Percentiles rank a stretch among this genome's conserved stretches.
Conservation (phyloP, 2,113 vertebrate genomes). For the Echinops telfairi region DNA sequence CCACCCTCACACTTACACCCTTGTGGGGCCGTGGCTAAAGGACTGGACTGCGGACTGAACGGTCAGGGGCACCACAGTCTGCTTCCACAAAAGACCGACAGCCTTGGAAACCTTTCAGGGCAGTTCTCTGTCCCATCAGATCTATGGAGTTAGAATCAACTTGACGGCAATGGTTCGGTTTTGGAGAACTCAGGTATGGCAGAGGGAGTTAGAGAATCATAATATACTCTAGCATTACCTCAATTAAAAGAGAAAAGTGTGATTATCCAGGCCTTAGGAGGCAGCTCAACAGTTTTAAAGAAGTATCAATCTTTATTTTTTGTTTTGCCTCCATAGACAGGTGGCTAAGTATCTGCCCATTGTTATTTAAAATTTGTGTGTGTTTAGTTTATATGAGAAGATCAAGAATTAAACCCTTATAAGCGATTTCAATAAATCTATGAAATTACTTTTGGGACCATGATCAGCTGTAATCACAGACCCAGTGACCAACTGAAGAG, state of each 20-base stretch:
- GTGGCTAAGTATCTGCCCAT: slow-evolving; percentile 18
- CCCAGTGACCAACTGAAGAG: neutral
- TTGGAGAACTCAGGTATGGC: too few relatives aligned
- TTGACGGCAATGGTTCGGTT: too few relatives aligned
- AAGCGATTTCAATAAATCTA: neutral
- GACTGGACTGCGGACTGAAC: neutral
- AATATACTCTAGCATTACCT: neutral
- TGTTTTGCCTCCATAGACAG: neutral
- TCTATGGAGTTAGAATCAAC: too few relatives aligned
- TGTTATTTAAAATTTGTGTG: slow-evolving; percentile 11
- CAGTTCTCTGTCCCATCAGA: too few relatives aligned
- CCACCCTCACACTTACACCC: too few relatives aligned
- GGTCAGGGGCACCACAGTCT: neutral
- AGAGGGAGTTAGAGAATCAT: neutral
- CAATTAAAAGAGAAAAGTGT: neutral
- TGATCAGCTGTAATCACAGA: neutral
- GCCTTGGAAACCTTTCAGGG: too few relatives aligned
- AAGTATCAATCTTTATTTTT: slow-evolving; percentile 28
- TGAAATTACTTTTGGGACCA: neutral
- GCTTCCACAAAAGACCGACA: neutral
- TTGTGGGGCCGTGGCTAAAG: neutral
- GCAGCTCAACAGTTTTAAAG: neutral
- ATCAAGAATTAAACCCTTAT: neutral
- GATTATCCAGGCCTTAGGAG: neutral
- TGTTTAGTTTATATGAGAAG: neutral